Conservation (phyloP, 2,113 vertebrate species). For the Silurus meridionalis region DNA sequence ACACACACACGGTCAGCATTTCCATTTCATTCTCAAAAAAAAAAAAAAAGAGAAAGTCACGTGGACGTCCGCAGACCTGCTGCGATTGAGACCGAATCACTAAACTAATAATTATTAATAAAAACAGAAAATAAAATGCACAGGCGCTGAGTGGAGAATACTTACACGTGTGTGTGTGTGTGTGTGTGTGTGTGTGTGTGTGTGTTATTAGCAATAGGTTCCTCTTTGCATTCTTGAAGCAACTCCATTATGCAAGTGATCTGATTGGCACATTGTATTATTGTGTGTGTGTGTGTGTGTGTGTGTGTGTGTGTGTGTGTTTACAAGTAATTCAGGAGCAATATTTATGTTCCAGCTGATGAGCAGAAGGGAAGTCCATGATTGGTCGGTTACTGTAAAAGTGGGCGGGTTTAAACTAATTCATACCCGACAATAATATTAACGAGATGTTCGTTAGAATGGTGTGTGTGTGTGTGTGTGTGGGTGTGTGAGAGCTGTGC, state of each 20-base stretch:
- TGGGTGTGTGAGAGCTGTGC: slow-evolving; percentile 36
- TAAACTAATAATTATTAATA: not conserved
- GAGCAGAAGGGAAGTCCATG: not conserved
- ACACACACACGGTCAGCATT: not conserved
- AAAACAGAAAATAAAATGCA: too few species aligned
- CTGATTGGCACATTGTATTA: not conserved
- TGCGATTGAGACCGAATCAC: not conserved
- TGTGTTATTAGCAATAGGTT: not conserved
- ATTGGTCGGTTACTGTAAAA: not conserved
- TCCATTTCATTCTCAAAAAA: not conserved
- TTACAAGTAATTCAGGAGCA: not conserved
- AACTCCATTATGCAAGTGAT: not conserved
- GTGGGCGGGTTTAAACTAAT: not conserved
- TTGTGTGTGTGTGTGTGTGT: too few species aligned
- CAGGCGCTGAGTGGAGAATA: not conserved
- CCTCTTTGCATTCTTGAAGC: too few species aligned
- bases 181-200: not conserved
- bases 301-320: not conserved
- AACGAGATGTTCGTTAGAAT: not conserved
- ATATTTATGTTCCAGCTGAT: not conserved
- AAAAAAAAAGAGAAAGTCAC: not conserved
- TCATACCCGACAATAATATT: not conserved
- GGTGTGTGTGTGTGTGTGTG: not conserved
- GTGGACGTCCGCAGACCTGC: not conserved
- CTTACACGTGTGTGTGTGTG: not conserved